A percentile compares a stretch with the other conserved stretches of the same genome.
Evolutionary conservation across 2,113 vertebrate genomes (phyloP).

Genomic region (Nerophis ophidion): DNA sequence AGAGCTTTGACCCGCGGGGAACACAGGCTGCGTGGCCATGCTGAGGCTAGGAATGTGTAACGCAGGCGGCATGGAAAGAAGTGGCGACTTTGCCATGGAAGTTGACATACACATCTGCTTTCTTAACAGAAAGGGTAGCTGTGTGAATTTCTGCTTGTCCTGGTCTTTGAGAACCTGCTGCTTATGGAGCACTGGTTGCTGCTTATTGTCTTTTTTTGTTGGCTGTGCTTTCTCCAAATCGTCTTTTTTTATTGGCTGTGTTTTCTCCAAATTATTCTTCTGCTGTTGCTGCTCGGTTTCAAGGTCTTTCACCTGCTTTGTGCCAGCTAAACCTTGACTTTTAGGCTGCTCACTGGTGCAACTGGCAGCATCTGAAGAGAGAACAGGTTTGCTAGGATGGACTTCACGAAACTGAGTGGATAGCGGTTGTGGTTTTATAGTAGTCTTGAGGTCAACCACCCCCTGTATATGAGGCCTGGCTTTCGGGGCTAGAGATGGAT

Average conservation of each 20-base stretch:
- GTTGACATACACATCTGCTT: slow-evolving; percentile 12
- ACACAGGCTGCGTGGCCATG: fast-evolving
- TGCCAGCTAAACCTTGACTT: not conserved
- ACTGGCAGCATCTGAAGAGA: not conserved
- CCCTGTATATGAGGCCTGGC: slow-evolving; percentile 22
- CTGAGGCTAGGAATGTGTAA: not conserved
- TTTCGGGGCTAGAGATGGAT: slow-evolving; percentile 28
- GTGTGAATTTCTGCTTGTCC: not conserved
- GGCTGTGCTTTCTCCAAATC: not conserved
- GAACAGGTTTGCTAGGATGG: slow-evolving; percentile 37
- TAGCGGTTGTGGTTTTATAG: not conserved
- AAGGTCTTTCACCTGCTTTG: not conserved
- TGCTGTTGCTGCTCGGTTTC: no score
- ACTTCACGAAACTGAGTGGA: not conserved
- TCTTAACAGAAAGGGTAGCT: not conserved
- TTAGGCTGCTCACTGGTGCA: not conserved
- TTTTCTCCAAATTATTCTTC: not conserved
- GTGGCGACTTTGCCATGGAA: not conserved
- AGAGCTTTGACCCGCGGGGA: not conserved
- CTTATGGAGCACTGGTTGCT: not conserved
- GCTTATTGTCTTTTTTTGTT: not conserved
- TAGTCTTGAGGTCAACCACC: not conserved
- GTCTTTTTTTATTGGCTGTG: not conserved
- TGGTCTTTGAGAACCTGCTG: not conserved
- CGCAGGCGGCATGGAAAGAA: slow-evolving; percentile 22